A percentile compares a stretch with the other conserved stretches of the same genome.
Conservation (phyloP, 2,113 vertebrate genomes). For the Lathamus discolor region DNA sequence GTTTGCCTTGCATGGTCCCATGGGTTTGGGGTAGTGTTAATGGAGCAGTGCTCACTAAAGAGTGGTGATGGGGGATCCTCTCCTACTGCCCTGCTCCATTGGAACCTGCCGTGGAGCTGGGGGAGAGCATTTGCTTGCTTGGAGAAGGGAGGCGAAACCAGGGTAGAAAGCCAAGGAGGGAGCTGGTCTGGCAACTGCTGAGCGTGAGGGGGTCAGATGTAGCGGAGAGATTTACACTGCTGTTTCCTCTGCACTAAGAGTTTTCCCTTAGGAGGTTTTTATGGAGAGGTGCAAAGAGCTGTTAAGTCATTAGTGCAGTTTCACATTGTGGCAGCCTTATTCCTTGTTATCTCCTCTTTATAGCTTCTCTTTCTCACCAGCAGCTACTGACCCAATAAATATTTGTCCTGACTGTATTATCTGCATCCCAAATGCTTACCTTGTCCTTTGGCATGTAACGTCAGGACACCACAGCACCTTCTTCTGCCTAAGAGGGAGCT, state of each 20-base stretch:
- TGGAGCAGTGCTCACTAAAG: not conserved
- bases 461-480: not conserved
- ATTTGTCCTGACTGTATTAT: conserved; percentile 15
- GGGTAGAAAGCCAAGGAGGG: not conserved
- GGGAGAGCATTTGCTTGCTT: not conserved
- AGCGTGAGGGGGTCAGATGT: not conserved
- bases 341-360: conserved; percentile 59
- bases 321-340: conserved; percentile 37
- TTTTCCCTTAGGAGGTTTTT: conserved; percentile 55
- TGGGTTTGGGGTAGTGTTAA: not conserved
- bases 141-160: not conserved
- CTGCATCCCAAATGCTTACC: not conserved
- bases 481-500: not conserved
- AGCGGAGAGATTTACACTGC: not conserved
- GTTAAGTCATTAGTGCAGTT: conserved; percentile 56
- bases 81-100: not conserved
- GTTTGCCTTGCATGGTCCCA: accelerated
- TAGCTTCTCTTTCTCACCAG: conserved; percentile 22
- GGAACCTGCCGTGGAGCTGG: not conserved
- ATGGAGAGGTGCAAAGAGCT: conserved; percentile 57
- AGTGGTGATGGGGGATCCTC: not conserved
- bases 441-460: not conserved
- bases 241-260: not conserved
- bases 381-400: conserved; percentile 42
- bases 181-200: not conserved